These are phyloP conservation scores for Lamellibrachia luymesi DNA, from an alignment of 1,140 invertebrate species.

Conservation along the genomic window DNA sequence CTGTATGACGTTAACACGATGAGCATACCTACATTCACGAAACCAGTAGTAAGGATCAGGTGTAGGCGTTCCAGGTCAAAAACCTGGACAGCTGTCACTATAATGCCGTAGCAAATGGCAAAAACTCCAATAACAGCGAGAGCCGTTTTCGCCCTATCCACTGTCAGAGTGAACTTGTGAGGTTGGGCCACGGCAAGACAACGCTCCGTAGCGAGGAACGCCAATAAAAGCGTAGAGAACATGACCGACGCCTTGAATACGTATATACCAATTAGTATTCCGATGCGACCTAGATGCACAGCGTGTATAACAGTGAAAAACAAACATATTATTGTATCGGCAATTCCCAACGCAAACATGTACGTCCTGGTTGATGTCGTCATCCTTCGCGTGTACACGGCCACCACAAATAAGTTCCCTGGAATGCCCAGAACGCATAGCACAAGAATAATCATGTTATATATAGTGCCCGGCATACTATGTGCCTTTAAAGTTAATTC, in stretches of 20 bases:
- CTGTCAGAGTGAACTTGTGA: neutral
- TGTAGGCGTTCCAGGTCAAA: neutral
- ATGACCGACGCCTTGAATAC: neutral
- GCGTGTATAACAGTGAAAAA: neutral
- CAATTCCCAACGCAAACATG: neutral
- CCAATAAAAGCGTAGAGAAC: neutral
- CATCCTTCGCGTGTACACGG: neutral
- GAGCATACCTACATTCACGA: neutral
- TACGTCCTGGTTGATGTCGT: neutral
- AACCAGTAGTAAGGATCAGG: neutral
- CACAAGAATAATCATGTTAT: too few relatives aligned
- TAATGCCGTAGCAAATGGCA: neutral
- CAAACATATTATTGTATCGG: neutral
- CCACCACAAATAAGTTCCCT: neutral
- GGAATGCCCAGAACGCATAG: neutral
- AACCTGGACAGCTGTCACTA: neutral
- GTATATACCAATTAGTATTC: neutral
- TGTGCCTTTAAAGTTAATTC: too few relatives aligned
- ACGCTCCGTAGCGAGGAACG: neutral
- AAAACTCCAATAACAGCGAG: neutral
- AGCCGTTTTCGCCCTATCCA: neutral
- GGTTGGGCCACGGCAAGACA: neutral
- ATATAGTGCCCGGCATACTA: too few relatives aligned
- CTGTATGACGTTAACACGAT: neutral
- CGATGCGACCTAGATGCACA: neutral